Evolutionary conservation across 2,113 vertebrate genomes (phyloP), one percentile per base, ranked within the genome.

Genomic region (Circaetus gallicus): DNA sequence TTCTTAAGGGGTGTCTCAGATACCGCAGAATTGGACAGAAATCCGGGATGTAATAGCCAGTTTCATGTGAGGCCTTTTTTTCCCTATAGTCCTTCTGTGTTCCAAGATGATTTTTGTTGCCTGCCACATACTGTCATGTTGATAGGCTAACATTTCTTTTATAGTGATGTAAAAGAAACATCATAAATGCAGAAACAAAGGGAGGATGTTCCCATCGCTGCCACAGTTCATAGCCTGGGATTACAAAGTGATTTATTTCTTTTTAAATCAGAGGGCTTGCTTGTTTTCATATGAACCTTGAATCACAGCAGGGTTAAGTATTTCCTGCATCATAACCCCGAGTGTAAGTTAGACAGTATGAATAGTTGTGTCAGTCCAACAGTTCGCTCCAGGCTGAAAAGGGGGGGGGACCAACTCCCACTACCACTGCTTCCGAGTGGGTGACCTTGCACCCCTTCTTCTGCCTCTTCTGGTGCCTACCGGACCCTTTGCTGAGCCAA

Each of bases 101-200:
- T 96, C 53, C 78, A 61, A 58, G 62, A 61, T 45, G 56, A 24
- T 49, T 96, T 90, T 81, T 80, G 49, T 56, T 83, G 45, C 59
- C 42, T 91, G 38, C 5, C 26, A 78, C 24, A 58, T 16, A 53
- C 31, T 43, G 16, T 62, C 7, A 1, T 55, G 22, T 21, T 88
- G 36, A 59, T 55, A 77, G 49, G 9, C 42, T 71, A 77, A 45
- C 12, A n/a, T 55, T 66, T 77, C 36, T 82, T 86, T 86, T 47
- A 73, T 10, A 70, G 13, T 1, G 1, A 56, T 59, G 19, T 56
- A 66, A 89, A 93, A 90, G 31, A 52, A 89, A 11, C 52, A 63
- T 18, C n/a, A 58, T 42, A 66, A 77, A 89, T 47, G 36, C 16
- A 69, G 49, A 82, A 86, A 73, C 19, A 73, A 82, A 50, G 47